phyloP scores from a whole-genome alignment of 2,888 invertebrate species.

The Tolmerus cingulatus region DNA sequence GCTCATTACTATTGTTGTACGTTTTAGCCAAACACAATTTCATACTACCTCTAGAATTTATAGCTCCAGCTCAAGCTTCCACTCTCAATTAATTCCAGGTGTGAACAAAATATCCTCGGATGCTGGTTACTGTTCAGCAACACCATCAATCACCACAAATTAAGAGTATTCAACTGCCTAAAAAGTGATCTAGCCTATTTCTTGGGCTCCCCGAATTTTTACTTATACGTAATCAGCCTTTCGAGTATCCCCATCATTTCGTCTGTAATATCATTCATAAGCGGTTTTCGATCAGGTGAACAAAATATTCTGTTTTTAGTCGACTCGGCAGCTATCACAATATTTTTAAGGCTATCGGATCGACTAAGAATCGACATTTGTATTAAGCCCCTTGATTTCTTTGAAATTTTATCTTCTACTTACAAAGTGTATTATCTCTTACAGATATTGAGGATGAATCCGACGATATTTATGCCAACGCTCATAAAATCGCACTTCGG shows the following conservation, averaged over 20 bases:
- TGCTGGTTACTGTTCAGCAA: not conserved
- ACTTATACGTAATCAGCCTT: not conserved
- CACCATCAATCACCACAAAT: not conserved
- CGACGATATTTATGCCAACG: constrained; percentile 59
- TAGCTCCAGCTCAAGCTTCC: not conserved
- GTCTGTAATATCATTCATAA: not conserved
- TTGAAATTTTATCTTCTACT: not conserved
- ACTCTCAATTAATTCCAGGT: not conserved
- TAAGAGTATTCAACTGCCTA: not conserved
- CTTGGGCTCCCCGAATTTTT: not conserved
- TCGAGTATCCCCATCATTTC: not conserved
- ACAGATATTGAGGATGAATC: constrained; percentile 55
- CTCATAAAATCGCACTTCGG: constrained; percentile 58
- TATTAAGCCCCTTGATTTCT: not conserved
- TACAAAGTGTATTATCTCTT: not conserved
- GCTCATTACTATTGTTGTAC: not conserved
- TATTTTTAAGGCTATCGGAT: not conserved
- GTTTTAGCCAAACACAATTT: not conserved
- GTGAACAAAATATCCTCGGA: not conserved
- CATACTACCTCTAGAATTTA: not conserved
- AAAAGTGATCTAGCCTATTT: not conserved
- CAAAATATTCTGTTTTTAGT: not conserved
- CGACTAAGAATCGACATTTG: not conserved
- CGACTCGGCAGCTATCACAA: not conserved
- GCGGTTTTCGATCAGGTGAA: not conserved